Percentiles rank a stretch among this genome's conserved stretches.
phyloP scores from a whole-genome alignment of 2,113 vertebrate species.

The Merops nubicus region DNA sequence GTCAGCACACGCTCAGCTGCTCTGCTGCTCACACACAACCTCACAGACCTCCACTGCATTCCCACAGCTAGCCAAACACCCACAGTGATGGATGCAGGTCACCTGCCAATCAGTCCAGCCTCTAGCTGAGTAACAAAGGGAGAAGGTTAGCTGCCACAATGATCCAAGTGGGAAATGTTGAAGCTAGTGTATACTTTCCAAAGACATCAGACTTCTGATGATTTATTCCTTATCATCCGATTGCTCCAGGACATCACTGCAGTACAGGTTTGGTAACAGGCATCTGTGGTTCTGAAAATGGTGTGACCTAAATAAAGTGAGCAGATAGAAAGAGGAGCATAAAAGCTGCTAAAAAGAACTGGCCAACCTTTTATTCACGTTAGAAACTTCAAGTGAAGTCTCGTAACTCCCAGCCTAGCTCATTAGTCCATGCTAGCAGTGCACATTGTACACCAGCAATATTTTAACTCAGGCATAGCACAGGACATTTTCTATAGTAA shows the following conservation, averaged over 20 bases:
- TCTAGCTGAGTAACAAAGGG: neutral
- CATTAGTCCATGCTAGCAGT: neutral
- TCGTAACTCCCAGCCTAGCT: neutral
- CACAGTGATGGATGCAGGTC: neutral
- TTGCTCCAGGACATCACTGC: neutral
- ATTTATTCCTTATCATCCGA: neutral
- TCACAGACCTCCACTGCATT: neutral
- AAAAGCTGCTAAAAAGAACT: neutral
- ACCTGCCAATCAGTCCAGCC: neutral
- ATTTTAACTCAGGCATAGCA: neutral
- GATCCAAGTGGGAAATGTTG: neutral
- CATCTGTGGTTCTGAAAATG: neutral
- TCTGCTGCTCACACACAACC: neutral
- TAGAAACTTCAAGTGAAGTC: neutral
- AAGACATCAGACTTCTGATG: neutral
- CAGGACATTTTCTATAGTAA: neutral
- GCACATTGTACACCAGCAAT: neutral
- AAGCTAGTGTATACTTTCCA: neutral
- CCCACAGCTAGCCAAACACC: neutral
- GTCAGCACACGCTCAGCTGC: neutral
- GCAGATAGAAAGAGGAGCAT: neutral
- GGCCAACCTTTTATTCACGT: neutral
- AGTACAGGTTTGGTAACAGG: neutral
- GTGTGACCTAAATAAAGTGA: neutral
- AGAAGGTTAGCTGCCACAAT: neutral